These are phyloP conservation scores for Ips typographus DNA, from an alignment of 1,140 invertebrate species.

Conservation along the genomic window DNA sequence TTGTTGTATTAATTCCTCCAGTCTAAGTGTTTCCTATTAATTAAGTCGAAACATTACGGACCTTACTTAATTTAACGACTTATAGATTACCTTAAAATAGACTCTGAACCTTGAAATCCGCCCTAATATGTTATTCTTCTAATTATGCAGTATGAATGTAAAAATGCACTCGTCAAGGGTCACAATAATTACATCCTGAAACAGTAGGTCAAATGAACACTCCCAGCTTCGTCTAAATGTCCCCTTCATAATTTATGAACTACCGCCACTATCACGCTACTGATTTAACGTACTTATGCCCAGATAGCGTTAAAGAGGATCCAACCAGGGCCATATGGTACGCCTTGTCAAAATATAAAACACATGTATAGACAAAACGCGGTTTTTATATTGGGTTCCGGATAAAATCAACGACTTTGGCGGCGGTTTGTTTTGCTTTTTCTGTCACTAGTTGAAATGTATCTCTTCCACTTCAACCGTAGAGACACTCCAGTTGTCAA, in stretches of 20 bases:
- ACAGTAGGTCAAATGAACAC: slow-evolving; percentile 22
- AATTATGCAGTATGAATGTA: not conserved
- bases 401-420: slow-evolving; percentile 24
- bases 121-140: not conserved
- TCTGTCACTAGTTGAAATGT: slow-evolving; percentile 15
- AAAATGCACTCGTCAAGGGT: slow-evolving; percentile 13
- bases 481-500: not conserved
- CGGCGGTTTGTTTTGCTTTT: slow-evolving; percentile 21
- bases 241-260: slow-evolving; percentile 23
- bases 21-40: not conserved
- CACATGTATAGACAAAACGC: slow-evolving; percentile 26
- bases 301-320: slow-evolving; percentile 20
- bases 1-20: slow-evolving; percentile 24
- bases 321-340: slow-evolving; percentile 23
- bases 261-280: slow-evolving; percentile 25
- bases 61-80: not conserved
- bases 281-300: slow-evolving; percentile 24
- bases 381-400: slow-evolving; percentile 19
- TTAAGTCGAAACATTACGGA: not conserved
- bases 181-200: slow-evolving; percentile 19
- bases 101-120: not conserved
- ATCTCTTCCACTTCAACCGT: not conserved
- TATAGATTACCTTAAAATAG: too few relatives aligned
- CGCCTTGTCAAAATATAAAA: slow-evolving; percentile 28
- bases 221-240: slow-evolving; percentile 17